A percentile compares a stretch with the other conserved stretches of the same genome.
Conservation (phyloP, 2,797 vertebrate species). For the Helarctos malayanus region DNA sequence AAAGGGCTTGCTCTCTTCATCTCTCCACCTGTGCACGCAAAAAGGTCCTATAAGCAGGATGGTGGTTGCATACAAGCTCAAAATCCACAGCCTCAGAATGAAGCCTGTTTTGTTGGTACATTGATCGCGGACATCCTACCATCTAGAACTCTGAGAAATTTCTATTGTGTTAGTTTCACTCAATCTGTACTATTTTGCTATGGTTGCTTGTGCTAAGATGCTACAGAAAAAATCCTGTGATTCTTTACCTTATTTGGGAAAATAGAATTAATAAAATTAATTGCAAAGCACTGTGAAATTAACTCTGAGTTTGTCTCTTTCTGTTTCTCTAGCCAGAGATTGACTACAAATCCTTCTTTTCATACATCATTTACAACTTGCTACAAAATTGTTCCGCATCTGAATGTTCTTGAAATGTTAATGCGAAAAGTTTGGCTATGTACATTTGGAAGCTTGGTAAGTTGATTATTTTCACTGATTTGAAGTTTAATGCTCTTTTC, state of each 20-base stretch:
- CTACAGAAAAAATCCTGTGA: neutral
- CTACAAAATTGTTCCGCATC: slow-evolving; percentile 50
- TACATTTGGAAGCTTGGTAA: neutral
- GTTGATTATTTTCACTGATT: slow-evolving; percentile 40
- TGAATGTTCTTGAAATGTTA: slow-evolving; percentile 79
- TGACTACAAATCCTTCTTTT: slow-evolving; percentile 55
- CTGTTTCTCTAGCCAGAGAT: neutral
- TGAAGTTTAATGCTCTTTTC: slow-evolving; percentile 51
- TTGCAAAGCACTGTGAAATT: slow-evolving; percentile 3
- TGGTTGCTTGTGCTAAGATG: neutral
- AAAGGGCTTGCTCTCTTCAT: neutral
- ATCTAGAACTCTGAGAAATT: neutral
- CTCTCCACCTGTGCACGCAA: neutral
- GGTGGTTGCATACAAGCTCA: neutral
- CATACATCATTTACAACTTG: slow-evolving; percentile 68
- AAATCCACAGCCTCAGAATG: neutral
- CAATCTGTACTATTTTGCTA: neutral
- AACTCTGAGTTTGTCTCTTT: neutral
- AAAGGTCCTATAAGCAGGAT: neutral
- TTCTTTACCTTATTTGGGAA: neutral
- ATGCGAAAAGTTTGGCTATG: slow-evolving; percentile 63
- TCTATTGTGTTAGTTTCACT: neutral
- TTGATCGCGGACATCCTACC: neutral
- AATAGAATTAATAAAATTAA: slow-evolving; percentile 44
- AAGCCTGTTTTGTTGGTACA: neutral